phyloP scores from a whole-genome alignment of 2,113 vertebrate genomes.

The Morone chrysops region DNA sequence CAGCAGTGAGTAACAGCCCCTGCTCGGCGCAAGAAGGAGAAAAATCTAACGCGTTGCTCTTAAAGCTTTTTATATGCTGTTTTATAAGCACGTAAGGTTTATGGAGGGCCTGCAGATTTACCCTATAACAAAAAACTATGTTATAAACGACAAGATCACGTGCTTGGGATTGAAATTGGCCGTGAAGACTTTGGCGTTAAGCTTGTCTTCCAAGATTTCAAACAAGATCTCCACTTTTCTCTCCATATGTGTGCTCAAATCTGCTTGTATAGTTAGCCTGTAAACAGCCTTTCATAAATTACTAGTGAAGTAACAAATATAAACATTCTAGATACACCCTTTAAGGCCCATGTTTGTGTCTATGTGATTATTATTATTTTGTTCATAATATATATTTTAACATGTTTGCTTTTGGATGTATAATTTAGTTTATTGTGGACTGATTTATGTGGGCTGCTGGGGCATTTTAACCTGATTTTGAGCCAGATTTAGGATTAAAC shows the following conservation, averaged over 20 bases:
- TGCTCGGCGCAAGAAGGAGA: constrained; percentile 82
- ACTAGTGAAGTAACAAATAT: neutral
- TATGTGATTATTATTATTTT: neutral
- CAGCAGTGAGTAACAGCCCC: constrained; percentile 89
- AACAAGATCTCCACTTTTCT: constrained; percentile 22
- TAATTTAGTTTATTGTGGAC: constrained; percentile 15
- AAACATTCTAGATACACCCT: neutral
- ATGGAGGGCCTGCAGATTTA: constrained; percentile 98
- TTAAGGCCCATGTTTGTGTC: neutral
- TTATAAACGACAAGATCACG: constrained; percentile 99
- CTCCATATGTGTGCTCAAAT: neutral
- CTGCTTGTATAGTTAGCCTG: neutral
- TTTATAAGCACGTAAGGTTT: constrained; percentile 99
- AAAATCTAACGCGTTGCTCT: constrained; percentile 91
- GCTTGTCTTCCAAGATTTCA: constrained; percentile 39
- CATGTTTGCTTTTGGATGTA: neutral
- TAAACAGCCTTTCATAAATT: constrained; percentile 14
- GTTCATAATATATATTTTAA: neutral
- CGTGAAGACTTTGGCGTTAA: constrained; percentile 90
- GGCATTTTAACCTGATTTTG: constrained; percentile 23
- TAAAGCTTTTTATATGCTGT: constrained; percentile 99
- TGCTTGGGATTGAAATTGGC: constrained; percentile 99
- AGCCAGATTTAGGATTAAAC: constrained; percentile 23
- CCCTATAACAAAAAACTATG: constrained; percentile 97
- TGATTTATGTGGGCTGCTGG: neutral